Evolutionary conservation across 2,888 invertebrate species (phyloP).

Genomic region (Xanthorhoe spadicearia): DNA sequence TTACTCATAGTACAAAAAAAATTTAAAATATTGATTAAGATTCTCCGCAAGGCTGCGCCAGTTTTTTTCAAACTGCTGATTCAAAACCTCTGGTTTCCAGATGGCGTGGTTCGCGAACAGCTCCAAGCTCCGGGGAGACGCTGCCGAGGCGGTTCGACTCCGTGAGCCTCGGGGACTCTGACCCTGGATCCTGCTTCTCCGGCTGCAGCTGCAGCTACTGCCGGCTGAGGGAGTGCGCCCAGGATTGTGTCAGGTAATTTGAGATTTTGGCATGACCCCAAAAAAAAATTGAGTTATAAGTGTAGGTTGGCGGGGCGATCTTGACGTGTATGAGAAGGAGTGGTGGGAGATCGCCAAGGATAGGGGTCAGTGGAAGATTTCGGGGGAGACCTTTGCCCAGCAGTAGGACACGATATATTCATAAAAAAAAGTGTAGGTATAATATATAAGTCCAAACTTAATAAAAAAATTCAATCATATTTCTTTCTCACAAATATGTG

Average conservation of each 20-base stretch:
- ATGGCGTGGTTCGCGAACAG: conserved; percentile 78
- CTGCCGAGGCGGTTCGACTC: conserved; percentile 67
- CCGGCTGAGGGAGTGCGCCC: conserved; percentile 78
- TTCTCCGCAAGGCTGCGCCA: conserved; percentile 1
- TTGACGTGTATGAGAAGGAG: no score
- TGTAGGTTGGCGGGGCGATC: no score
- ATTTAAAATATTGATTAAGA: not conserved
- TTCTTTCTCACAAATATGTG: no score
- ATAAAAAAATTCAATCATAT: no score
- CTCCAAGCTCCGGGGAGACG: conserved; percentile 69
- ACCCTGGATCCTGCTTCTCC: conserved; percentile 85
- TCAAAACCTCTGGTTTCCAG: conserved; percentile 56
- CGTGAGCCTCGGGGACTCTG: conserved; percentile 76
- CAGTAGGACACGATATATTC: no score
- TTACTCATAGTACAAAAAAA: no score
- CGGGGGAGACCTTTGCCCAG: no score
- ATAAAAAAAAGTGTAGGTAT: no score
- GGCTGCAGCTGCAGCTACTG: conserved; percentile 86
- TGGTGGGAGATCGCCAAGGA: no score
- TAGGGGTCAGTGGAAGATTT: no score
- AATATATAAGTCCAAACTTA: no score
- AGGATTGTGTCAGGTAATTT: conserved; percentile 74
- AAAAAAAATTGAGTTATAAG: no score
- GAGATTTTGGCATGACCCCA: not conserved
- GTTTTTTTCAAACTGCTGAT: not conserved